Conservation (phyloP, 2,888 invertebrate genomes). For the Orthosia cruda region DNA sequence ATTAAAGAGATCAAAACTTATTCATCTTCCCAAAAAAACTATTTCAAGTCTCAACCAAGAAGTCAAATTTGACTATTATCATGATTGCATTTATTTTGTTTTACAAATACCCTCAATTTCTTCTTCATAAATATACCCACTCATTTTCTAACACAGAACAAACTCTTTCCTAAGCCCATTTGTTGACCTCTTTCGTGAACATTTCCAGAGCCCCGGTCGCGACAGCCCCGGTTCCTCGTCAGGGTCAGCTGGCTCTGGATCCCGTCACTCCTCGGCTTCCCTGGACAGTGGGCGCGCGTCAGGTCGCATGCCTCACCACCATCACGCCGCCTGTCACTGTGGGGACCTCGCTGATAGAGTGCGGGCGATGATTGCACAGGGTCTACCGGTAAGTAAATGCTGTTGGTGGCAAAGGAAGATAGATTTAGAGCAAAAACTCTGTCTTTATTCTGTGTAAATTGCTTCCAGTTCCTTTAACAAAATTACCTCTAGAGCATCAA, state of each 20-base stretch:
- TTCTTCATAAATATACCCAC: not conserved
- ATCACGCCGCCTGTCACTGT: slow-evolving; percentile 95
- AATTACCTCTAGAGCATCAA: too few species aligned
- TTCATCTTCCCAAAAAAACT: too few species aligned
- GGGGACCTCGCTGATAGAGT: slow-evolving; percentile 95
- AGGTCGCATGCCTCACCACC: slow-evolving; percentile 94
- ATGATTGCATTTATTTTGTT: too few species aligned
- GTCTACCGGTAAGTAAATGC: slow-evolving; percentile 92
- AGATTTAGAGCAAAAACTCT: too few species aligned
- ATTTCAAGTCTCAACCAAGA: too few species aligned
- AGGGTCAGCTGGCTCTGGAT: slow-evolving; percentile 97
- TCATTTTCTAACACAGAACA: not conserved
- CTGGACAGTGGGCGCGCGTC: slow-evolving; percentile 98
- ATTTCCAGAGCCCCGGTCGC: slow-evolving; percentile 96
- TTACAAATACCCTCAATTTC: too few species aligned
- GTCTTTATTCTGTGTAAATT: too few species aligned
- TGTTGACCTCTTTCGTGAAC: slow-evolving; percentile 14
- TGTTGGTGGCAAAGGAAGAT: not conserved
- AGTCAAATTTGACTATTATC: too few species aligned
- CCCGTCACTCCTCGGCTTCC: slow-evolving; percentile 97
- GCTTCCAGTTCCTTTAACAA: too few species aligned
- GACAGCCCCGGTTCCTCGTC: slow-evolving; percentile 98
- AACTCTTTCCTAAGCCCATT: too few species aligned
- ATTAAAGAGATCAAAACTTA: too few species aligned
- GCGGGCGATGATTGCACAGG: slow-evolving; percentile 93